These are phyloP conservation scores for Platerodrilus igneus DNA, from an alignment of 2,888 invertebrate species.

Conservation along the genomic window DNA sequence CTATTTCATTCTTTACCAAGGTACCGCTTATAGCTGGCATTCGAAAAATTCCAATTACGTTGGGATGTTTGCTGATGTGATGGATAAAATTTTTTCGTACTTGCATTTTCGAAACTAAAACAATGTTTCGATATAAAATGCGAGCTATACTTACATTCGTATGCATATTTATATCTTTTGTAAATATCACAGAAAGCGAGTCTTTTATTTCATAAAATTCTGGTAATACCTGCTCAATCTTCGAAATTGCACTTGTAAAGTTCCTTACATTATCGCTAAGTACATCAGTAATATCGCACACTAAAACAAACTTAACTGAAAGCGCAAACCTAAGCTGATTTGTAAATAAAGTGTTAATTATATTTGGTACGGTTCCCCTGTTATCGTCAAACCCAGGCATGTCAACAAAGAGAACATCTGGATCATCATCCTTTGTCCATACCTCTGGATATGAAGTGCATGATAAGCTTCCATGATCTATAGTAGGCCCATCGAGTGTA, in stretches of 20 bases:
- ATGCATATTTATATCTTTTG: slow-evolving; percentile 9
- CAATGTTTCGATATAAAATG: slow-evolving; percentile 8
- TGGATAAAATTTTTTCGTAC: slow-evolving; percentile 11
- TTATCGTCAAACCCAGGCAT: slow-evolving; percentile 16
- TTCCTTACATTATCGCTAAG: slow-evolving; percentile 8
- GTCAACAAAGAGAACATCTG: slow-evolving; percentile 7
- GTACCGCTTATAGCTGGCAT: slow-evolving; percentile 5
- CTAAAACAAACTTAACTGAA: slow-evolving; percentile 11
- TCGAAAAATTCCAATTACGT: slow-evolving; percentile 9
- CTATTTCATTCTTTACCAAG: slow-evolving; percentile 5
- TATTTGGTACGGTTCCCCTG: slow-evolving; percentile 7
- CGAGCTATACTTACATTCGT: background rate
- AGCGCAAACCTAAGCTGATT: slow-evolving; percentile 9
- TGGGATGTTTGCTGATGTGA: slow-evolving; percentile 2
- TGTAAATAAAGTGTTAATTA: slow-evolving; percentile 9
- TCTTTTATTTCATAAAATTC: slow-evolving; percentile 8
- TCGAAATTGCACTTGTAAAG: slow-evolving; percentile 7
- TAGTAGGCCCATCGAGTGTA: background rate
- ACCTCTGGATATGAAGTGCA: slow-evolving; percentile 9
- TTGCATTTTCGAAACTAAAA: slow-evolving; percentile 5
- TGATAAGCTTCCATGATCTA: slow-evolving; percentile 12
- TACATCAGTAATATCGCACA: slow-evolving; percentile 13
- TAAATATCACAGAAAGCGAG: slow-evolving; percentile 12
- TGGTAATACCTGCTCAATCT: slow-evolving; percentile 3
- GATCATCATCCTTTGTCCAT: slow-evolving; percentile 2